These are phyloP conservation scores for Propithecus perrieri DNA, from an alignment of 2,797 vertebrate species.

Conservation along the genomic window DNA sequence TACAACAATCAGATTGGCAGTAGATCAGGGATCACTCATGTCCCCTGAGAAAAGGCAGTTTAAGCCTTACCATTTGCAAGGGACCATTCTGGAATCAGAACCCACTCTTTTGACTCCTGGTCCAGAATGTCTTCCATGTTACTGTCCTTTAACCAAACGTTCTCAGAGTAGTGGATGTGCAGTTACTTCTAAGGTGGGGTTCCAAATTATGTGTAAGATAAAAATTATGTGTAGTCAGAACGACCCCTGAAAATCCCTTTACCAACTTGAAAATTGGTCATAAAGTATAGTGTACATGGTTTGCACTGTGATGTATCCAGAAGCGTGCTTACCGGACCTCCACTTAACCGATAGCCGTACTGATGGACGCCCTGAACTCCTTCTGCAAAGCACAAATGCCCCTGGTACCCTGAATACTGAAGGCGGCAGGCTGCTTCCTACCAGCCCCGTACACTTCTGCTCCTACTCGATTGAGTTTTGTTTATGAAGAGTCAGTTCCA, in stretches of 20 bases:
- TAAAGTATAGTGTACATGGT: neutral
- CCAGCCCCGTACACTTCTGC: fast-evolving
- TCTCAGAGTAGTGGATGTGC: neutral
- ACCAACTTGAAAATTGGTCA: neutral
- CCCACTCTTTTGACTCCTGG: neutral
- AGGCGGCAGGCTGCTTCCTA: neutral
- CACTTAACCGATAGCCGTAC: neutral
- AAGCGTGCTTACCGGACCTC: neutral
- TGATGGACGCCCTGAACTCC: neutral
- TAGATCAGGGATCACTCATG: neutral
- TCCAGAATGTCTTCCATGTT: neutral
- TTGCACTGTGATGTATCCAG: neutral
- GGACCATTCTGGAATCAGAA: neutral
- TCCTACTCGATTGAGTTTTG: neutral
- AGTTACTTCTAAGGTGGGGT: neutral
- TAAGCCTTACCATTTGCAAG: neutral
- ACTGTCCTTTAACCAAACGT: neutral
- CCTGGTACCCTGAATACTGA: fast-evolving
- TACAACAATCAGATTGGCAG: neutral
- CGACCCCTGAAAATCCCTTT: neutral
- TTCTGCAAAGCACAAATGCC: neutral
- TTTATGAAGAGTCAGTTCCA: neutral
- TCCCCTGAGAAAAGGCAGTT: neutral
- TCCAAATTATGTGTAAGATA: neutral
- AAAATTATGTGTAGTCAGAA: neutral